A percentile compares a stretch with the other conserved stretches of the same genome.
phyloP scores from a whole-genome alignment of 2,888 invertebrate species.

The Mycogona germanica region DNA sequence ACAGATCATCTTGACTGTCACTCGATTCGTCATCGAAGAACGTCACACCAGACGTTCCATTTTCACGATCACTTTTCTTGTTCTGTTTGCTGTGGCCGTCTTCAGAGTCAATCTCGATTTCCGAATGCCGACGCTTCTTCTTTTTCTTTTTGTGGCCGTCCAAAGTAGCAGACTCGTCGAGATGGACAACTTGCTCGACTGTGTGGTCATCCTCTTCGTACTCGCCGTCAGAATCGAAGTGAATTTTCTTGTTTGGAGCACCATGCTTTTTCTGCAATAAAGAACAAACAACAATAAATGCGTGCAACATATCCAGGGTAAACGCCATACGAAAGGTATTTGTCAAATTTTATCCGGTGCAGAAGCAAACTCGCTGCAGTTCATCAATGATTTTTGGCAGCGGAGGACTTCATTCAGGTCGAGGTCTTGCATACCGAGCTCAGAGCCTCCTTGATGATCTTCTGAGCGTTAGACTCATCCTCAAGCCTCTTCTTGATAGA shows the following conservation, averaged over 20 bases:
- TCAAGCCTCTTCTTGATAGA: background rate
- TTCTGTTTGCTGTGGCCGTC: background rate
- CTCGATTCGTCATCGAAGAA: conserved; percentile 41
- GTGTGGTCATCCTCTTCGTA: background rate
- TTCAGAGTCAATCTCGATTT: background rate
- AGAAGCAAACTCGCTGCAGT: too few relatives aligned
- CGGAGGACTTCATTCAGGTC: too few relatives aligned
- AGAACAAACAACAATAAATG: background rate
- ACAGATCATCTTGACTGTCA: conserved; percentile 46
- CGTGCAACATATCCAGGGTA: background rate
- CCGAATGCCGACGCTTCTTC: background rate
- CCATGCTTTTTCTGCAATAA: background rate
- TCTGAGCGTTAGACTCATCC: background rate
- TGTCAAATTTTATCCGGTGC: too few relatives aligned
- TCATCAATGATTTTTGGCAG: too few relatives aligned
- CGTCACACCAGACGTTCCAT: conserved; percentile 30
- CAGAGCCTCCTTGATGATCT: background rate
- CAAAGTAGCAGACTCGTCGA: too few relatives aligned
- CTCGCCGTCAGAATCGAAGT: conserved; percentile 9
- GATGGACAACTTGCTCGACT: too few relatives aligned
- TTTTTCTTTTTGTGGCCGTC: background rate
- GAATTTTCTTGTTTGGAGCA: background rate
- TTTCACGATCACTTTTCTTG: background rate
- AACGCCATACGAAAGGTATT: too few relatives aligned
- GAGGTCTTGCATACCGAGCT: background rate